Evolutionary conservation across 2,888 invertebrate species (phyloP).

Genomic region (Platycheirus albimanus): DNA sequence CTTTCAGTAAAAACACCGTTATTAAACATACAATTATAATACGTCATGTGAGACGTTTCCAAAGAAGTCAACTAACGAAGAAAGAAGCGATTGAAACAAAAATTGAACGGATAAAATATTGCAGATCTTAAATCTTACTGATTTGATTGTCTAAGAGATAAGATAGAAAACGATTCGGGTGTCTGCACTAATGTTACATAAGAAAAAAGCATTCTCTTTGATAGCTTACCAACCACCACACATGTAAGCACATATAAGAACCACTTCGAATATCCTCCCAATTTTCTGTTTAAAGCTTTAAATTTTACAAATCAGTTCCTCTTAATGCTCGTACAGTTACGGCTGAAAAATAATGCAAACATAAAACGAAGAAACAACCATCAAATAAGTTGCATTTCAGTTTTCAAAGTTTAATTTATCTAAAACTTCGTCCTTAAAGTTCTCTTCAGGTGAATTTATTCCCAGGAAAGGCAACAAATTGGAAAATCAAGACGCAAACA

Average conservation of each 20-base stretch:
- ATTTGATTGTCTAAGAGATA: no score
- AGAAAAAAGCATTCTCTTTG: not conserved
- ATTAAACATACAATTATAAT: no score
- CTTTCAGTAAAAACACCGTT: no score
- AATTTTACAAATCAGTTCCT: constrained; percentile 5
- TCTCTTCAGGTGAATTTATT: constrained; percentile 31
- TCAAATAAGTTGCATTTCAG: constrained; percentile 27
- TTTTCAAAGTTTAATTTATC: constrained; percentile 27
- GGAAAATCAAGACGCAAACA: not conserved
- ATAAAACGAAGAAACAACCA: constrained; percentile 7
- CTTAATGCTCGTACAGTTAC: not conserved
- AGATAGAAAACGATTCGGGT: no score
- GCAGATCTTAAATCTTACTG: no score
- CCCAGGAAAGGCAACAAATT: constrained; percentile 1
- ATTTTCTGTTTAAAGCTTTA: not conserved
- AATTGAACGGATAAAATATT: no score
- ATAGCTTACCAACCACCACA: constrained; percentile 3
- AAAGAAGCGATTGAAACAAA: no score
- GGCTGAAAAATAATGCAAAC: not conserved
- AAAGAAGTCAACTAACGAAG: no score
- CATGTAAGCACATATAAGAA: not conserved
- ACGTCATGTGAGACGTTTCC: no score
- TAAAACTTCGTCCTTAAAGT: constrained; percentile 16
- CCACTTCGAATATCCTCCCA: not conserved
- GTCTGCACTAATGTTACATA: no score